Evolutionary conservation across 1,140 invertebrate species (phyloP).

Genomic region (Tigriopus japonicus): DNA sequence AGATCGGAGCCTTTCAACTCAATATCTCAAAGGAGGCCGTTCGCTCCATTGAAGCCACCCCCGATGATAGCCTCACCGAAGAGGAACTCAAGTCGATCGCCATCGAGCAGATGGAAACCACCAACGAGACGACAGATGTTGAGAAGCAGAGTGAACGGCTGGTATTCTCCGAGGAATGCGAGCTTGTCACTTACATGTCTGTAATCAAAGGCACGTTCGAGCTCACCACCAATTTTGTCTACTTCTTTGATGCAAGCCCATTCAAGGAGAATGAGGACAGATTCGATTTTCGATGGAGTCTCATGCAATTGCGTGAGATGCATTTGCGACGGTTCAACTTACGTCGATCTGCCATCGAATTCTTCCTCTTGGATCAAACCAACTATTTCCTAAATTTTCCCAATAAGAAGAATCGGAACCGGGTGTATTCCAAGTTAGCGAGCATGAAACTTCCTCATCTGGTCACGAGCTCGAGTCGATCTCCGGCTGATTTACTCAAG

Average conservation of each 20-base stretch:
- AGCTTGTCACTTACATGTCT: slow-evolving; percentile 40
- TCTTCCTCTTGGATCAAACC: slow-evolving; percentile 44
- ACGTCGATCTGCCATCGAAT: slow-evolving; percentile 39
- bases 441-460: slow-evolving; percentile 38
- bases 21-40: slow-evolving; percentile 18
- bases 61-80: slow-evolving; percentile 15
- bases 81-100: slow-evolving; percentile 16
- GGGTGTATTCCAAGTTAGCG: slow-evolving; percentile 38
- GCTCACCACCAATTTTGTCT: slow-evolving; percentile 39
- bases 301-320: slow-evolving; percentile 38
- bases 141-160: slow-evolving; percentile 32
- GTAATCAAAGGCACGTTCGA: slow-evolving; percentile 41
- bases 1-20: slow-evolving; percentile 11
- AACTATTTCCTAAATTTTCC: slow-evolving; percentile 47
- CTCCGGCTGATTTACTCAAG: slow-evolving; percentile 38
- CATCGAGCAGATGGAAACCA: slow-evolving; percentile 14
- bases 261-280: slow-evolving; percentile 34
- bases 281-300: slow-evolving; percentile 30
- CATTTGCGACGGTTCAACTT: slow-evolving; percentile 44
- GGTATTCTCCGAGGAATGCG: slow-evolving; percentile 39
- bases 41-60: slow-evolving; percentile 19
- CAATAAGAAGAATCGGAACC: slow-evolving; percentile 39
- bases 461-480: slow-evolving; percentile 35
- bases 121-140: slow-evolving; percentile 10
- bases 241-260: slow-evolving; percentile 39